Evolutionary conservation across 2,113 vertebrate genomes (phyloP).

Genomic region (Hippocampus guttulatus): DNA sequence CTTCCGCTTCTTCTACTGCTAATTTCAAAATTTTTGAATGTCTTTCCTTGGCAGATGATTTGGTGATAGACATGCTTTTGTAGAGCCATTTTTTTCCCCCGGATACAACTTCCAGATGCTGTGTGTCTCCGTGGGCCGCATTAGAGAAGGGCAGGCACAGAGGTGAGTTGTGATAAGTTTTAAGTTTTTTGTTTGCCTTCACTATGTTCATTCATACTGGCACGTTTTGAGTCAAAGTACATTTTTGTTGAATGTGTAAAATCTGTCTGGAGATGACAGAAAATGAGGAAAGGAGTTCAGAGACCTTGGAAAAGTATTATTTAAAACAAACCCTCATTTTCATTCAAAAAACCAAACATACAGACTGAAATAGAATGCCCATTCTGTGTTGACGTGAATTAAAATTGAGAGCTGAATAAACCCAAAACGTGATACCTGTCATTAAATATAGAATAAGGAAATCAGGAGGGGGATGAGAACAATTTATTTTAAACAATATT

Average conservation of each 20-base stretch:
- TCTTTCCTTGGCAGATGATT: conserved; percentile 48
- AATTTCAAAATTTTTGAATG: conserved; percentile 57
- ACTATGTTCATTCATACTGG: neutral
- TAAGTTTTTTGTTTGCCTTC: too few species aligned
- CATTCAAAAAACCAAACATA: too few species aligned
- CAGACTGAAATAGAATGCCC: too few species aligned
- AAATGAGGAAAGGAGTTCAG: neutral
- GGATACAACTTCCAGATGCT: conserved; percentile 54
- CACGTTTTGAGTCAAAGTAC: neutral
- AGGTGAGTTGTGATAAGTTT: conserved; percentile 45
- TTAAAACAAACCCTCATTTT: too few species aligned
- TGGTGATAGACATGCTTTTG: conserved; percentile 45
- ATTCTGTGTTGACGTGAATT: too few species aligned
- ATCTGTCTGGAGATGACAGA: neutral
- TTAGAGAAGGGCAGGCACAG: conserved; percentile 45
- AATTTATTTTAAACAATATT: too few species aligned
- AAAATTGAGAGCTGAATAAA: too few species aligned
- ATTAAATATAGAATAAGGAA: too few species aligned
- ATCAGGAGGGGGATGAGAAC: too few species aligned
- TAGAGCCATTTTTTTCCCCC: conserved; percentile 32
- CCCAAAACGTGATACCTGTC: too few species aligned
- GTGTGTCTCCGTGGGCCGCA: conserved; percentile 39
- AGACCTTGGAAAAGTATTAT: neutral
- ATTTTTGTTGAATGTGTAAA: neutral
- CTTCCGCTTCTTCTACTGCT: conserved; percentile 12